Evolutionary conservation across 92 coral and sea anemone genomes (phyloP).

Genomic region (Phenganax marumi): DNA sequence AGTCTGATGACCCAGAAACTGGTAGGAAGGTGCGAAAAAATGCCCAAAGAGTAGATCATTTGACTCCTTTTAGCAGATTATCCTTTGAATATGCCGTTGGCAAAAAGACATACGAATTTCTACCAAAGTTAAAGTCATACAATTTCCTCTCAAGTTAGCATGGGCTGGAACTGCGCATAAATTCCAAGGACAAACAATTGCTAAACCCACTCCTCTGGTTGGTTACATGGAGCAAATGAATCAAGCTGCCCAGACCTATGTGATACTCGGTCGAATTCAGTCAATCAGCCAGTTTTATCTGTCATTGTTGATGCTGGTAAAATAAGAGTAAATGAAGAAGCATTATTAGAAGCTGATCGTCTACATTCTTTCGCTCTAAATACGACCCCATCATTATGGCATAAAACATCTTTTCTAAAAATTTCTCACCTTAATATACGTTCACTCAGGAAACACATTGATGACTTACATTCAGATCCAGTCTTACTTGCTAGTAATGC

Average conservation of each 20-base stretch:
- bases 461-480: not conserved
- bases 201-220: not conserved
- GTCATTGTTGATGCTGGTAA: not conserved
- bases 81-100: not conserved
- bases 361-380: conserved; percentile 1
- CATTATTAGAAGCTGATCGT: not conserved
- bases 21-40: not conserved
- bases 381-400: not conserved
- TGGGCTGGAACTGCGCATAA: not conserved
- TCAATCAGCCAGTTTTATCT: not conserved
- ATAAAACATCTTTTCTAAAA: conserved; percentile 2
- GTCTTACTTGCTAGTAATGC: not conserved
- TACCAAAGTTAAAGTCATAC: not conserved
- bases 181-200: conserved; percentile 7
- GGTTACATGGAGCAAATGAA: conserved; percentile 5
- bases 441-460: conserved; percentile 2
- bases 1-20: conserved; percentile 1
- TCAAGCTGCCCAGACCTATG: not conserved
- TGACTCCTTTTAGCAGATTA: not conserved
- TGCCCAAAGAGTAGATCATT: not conserved
- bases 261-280: conserved; percentile 1
- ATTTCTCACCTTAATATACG: not conserved
- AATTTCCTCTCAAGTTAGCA: not conserved
- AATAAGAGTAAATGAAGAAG: conserved; percentile 5
- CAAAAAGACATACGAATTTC: not conserved